Evolutionary conservation across 2,113 vertebrate genomes (phyloP).

Genomic region (Rhinichthys klamathensis): DNA sequence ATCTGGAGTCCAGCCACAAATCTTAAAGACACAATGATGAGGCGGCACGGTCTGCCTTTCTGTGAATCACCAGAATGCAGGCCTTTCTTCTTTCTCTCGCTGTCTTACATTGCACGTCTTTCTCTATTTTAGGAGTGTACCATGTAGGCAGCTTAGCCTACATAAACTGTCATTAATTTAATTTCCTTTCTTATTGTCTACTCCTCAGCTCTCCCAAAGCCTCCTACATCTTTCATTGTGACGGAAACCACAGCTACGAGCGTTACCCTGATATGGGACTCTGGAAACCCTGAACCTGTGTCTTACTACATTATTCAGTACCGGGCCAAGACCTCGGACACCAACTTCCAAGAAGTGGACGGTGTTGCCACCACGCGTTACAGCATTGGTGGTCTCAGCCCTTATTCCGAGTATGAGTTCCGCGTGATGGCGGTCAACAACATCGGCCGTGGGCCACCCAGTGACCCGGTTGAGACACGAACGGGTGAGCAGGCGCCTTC

Average conservation of each 20-base stretch:
- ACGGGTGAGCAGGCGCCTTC: constrained; percentile 96
- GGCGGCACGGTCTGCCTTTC: background rate
- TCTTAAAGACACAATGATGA: constrained; percentile 56
- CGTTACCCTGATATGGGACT: constrained; percentile 96
- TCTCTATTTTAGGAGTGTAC: constrained; percentile 34
- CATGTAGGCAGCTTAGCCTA: constrained; percentile 12
- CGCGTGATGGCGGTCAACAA: constrained; percentile 92
- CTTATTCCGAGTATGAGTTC: constrained; percentile 94
- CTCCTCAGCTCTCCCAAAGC: constrained; percentile 88
- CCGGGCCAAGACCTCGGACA: constrained; percentile 80
- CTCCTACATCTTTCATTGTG: constrained; percentile 86
- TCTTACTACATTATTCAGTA: constrained; percentile 97
- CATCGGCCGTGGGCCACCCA: constrained; percentile 90
- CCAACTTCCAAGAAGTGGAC: constrained; percentile 93
- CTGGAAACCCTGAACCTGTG: constrained; percentile 91
- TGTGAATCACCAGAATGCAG: constrained; percentile 57
- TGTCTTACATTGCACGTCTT: background rate
- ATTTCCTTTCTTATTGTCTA: background rate
- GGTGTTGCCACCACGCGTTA: constrained; percentile 96
- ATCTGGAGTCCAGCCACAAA: constrained; percentile 58
- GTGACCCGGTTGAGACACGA: constrained; percentile 83
- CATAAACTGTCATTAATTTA: constrained; percentile 14
- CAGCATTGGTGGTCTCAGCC: constrained; percentile 96
- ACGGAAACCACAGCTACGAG: constrained; percentile 98
- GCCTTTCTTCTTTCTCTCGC: constrained; percentile 13